Percentiles rank a stretch among this genome's conserved stretches.
Evolutionary conservation across 2,888 invertebrate species (phyloP).

Genomic region (Sminthurinus aureus): DNA sequence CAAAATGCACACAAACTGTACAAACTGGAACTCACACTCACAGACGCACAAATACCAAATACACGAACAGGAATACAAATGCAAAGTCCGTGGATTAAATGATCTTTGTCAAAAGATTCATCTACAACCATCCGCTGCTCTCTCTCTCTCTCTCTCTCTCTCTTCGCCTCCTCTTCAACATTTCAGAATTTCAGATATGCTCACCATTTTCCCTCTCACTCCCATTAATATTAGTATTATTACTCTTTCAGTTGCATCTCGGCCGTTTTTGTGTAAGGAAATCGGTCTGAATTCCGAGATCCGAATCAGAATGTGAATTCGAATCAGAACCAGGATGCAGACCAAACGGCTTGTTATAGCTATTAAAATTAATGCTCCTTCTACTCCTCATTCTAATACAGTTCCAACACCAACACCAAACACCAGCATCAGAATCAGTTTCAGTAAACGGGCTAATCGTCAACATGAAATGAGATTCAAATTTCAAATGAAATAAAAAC

Average conservation of each 20-base stretch:
- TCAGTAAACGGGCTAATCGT: background rate
- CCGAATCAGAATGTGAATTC: too few species aligned
- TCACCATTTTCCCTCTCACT: background rate
- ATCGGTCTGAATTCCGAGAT: too few species aligned
- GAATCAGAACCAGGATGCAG: background rate
- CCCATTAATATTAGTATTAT: background rate
- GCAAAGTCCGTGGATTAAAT: conserved; percentile 33
- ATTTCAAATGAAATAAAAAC: background rate
- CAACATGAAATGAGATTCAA: background rate
- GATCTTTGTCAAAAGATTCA: conserved; percentile 31
- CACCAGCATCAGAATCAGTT: background rate
- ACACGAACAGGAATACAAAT: background rate
- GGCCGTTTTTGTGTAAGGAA: too few species aligned
- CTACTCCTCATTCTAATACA: background rate
- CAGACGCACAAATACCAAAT: background rate
- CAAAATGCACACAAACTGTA: background rate
- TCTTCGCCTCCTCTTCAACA: too few species aligned
- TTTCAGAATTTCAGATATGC: background rate
- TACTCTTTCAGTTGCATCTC: background rate
- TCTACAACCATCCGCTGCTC: background rate
- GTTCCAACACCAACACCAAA: background rate
- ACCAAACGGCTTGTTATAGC: background rate
- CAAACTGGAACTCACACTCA: background rate
- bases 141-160: background rate
- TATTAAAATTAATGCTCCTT: conserved; percentile 8